Percentiles rank a stretch among this genome's conserved stretches.
phyloP scores from a whole-genome alignment of 1,140 invertebrate species.

The Nephila pilipes region DNA sequence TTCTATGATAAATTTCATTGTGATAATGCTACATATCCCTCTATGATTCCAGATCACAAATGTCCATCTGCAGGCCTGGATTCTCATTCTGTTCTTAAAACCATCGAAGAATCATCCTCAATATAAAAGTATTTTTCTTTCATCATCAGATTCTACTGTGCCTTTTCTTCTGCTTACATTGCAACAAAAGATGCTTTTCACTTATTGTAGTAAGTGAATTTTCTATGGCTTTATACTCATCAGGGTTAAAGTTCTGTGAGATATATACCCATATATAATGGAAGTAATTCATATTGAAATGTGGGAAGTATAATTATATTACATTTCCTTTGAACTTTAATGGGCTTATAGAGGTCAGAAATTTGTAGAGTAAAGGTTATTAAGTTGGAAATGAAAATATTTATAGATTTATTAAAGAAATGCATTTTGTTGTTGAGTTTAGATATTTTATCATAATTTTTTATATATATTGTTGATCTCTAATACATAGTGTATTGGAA shows the following conservation, averaged over 20 bases:
- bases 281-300: slow-evolving; percentile 50
- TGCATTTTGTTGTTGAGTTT: not conserved
- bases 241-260: not conserved
- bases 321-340: not conserved
- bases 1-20: slow-evolving; percentile 64
- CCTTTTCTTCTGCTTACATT: slow-evolving; percentile 23
- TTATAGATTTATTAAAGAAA: not conserved
- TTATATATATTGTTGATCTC: not conserved
- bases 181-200: not conserved
- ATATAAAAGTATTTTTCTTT: slow-evolving; percentile 21
- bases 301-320: not conserved
- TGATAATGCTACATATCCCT: slow-evolving; percentile 37
- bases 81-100: slow-evolving; percentile 59
- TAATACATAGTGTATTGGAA: not conserved
- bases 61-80: slow-evolving; percentile 1
- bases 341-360: not conserved
- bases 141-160: slow-evolving; percentile 4
- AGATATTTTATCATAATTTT: not conserved
- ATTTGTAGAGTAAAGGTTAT: not conserved
- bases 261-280: slow-evolving; percentile 22
- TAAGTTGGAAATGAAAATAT: not conserved
- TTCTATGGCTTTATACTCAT: slow-evolving; percentile 21
- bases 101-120: slow-evolving; percentile 62
- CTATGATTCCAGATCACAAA: slow-evolving; percentile 11
- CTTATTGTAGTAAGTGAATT: not conserved